Percentiles rank a stretch among this genome's conserved stretches.
phyloP scores from a whole-genome alignment of 2,888 invertebrate species.

The Herminia tarsipennalis region DNA sequence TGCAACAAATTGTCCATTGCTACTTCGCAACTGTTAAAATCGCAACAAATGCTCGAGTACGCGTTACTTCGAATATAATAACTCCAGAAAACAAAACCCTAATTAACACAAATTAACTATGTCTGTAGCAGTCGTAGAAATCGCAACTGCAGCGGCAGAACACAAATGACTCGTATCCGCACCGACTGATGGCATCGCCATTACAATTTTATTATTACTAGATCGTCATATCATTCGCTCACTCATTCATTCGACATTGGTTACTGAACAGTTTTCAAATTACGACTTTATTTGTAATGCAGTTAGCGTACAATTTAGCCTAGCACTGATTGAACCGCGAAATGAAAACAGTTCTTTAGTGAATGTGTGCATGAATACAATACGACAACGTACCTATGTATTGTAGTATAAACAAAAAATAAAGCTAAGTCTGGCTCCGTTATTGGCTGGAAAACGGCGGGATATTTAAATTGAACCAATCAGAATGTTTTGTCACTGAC shows the following conservation, averaged over 20 bases:
- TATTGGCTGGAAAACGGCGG: constrained; percentile 77
- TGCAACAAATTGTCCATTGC: constrained; percentile 61
- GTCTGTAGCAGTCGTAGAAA: constrained; percentile 1
- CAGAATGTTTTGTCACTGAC: constrained; percentile 60
- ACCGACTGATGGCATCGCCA: constrained; percentile 58
- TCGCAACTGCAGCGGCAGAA: constrained; percentile 27
- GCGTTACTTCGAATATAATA: constrained; percentile 6
- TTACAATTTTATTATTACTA: constrained; percentile 48
- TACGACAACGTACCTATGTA: constrained; percentile 64
- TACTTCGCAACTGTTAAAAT: constrained; percentile 48
- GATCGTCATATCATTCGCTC: constrained; percentile 50
- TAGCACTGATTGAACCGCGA: constrained; percentile 31
- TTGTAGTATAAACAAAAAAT: constrained; percentile 82
- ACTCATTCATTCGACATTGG: constrained; percentile 48
- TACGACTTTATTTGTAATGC: constrained; percentile 25
- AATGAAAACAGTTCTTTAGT: constrained; percentile 63
- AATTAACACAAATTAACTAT: constrained; percentile 11
- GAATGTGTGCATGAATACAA: constrained; percentile 71
- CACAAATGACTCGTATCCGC: constrained; percentile 43
- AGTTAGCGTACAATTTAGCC: constrained; percentile 47
- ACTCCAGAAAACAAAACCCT: constrained; percentile 15
- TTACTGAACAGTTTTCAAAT: constrained; percentile 31
- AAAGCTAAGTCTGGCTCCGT: constrained; percentile 66
- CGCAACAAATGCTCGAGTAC: constrained; percentile 20
- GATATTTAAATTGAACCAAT: constrained; percentile 78